Evolutionary conservation across 2,888 invertebrate species (phyloP).

Genomic region (Selenia dentaria): DNA sequence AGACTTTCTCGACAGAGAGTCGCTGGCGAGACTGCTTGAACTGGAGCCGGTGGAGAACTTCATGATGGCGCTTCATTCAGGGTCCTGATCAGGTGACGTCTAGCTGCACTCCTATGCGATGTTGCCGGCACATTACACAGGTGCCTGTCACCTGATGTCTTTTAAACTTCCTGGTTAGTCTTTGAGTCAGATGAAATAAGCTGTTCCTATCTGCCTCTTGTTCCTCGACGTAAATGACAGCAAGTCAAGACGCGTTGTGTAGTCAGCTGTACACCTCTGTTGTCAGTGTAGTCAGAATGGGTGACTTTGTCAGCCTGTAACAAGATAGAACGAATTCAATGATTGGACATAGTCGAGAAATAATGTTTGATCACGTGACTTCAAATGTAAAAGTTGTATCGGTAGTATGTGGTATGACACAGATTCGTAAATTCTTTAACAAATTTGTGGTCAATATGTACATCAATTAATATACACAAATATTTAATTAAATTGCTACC

Average conservation of each 20-base stretch:
- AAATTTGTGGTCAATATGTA: too few relatives aligned
- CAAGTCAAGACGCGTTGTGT: conserved; percentile 35
- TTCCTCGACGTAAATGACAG: conserved; percentile 38
- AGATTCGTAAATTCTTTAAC: too few relatives aligned
- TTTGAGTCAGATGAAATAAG: background rate
- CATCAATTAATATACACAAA: too few relatives aligned
- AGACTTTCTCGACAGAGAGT: conserved; percentile 86
- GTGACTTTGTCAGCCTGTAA: conserved; percentile 66
- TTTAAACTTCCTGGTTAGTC: background rate
- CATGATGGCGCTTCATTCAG: conserved; percentile 68
- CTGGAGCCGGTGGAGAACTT: conserved; percentile 87
- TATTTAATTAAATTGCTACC: too few relatives aligned
- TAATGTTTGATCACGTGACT: too few relatives aligned
- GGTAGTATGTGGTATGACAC: too few relatives aligned
- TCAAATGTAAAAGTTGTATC: too few relatives aligned
- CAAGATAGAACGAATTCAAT: too few relatives aligned
- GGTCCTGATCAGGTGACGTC: conserved; percentile 68
- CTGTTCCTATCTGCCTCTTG: conserved; percentile 28
- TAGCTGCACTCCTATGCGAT: conserved; percentile 68
- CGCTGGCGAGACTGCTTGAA: conserved; percentile 87
- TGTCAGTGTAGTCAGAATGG: conserved; percentile 46
- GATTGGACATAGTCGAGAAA: too few relatives aligned
- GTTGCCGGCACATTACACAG: conserved; percentile 78
- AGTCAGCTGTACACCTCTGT: conserved; percentile 48
- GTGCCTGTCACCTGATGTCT: conserved; percentile 44